phyloP scores from a whole-genome alignment of 2,888 invertebrate species.

The Yponomeuta malinellus region DNA sequence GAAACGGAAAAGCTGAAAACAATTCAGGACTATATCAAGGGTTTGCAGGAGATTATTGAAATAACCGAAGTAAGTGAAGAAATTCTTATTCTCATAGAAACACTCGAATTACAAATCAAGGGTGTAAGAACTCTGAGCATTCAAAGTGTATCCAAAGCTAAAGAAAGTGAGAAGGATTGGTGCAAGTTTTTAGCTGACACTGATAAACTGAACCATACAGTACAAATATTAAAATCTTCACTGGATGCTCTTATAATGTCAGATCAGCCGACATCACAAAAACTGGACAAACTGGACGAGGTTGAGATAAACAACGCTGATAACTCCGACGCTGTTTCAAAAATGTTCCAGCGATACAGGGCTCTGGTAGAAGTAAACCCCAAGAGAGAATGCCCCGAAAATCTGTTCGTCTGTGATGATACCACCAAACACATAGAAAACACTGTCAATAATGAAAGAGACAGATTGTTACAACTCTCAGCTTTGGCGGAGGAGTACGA shows the following conservation, averaged over 20 bases:
- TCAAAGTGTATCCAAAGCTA: conserved; percentile 55
- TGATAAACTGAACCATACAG: conserved; percentile 71
- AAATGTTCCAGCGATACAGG: conserved; percentile 78
- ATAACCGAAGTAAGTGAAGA: conserved; percentile 80
- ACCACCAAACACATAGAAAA: conserved; percentile 82
- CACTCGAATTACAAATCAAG: conserved; percentile 79
- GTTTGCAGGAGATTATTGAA: conserved; percentile 80
- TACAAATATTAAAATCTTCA: conserved; percentile 65
- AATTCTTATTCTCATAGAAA: conserved; percentile 78
- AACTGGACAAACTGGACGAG: conserved; percentile 81
- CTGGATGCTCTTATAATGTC: conserved; percentile 76
- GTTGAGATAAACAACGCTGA: conserved; percentile 81
- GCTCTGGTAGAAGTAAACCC: conserved; percentile 81
- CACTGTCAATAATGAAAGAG: conserved; percentile 81
- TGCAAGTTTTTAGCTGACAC: conserved; percentile 80
- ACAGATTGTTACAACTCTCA: conserved; percentile 83
- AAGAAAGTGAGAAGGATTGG: conserved; percentile 81
- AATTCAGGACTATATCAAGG: conserved; percentile 74
- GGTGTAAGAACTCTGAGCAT: conserved; percentile 80
- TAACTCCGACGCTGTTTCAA: conserved; percentile 75
- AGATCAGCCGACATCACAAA: conserved; percentile 80
- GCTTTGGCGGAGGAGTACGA: conserved; percentile 90
- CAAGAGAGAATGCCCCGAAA: conserved; percentile 80
- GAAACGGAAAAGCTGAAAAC: conserved; percentile 47
- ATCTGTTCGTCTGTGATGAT: conserved; percentile 80